A percentile compares a stretch with the other conserved stretches of the same genome.
These are phyloP conservation scores for Mola mola DNA, from an alignment of 2,113 vertebrate genomes.

Conservation along the genomic window DNA sequence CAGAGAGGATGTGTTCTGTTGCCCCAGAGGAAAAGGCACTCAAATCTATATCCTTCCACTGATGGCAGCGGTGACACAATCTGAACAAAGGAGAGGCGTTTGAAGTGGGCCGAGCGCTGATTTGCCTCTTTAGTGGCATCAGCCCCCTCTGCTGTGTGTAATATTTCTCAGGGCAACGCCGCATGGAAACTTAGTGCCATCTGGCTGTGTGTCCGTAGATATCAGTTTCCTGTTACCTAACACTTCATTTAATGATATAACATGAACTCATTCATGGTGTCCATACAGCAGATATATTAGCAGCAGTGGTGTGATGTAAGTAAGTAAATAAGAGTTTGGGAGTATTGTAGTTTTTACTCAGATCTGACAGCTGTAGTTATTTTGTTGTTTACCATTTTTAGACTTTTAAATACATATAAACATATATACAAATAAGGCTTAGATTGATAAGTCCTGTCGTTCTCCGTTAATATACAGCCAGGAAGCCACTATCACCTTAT, in stretches of 20 bases:
- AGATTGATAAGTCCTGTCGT: no score
- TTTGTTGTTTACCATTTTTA: no score
- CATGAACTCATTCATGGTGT: slow-evolving; percentile 20
- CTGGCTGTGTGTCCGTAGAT: slow-evolving; percentile 38
- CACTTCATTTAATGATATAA: slow-evolving; percentile 44
- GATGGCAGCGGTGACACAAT: slow-evolving; percentile 6
- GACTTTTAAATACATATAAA: no score
- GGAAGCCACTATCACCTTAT: no score
- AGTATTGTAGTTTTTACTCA: no score
- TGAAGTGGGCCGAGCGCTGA: slow-evolving; percentile 17
- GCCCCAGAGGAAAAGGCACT: slow-evolving; percentile 16
- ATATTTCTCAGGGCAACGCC: slow-evolving; percentile 1
- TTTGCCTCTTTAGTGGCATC: background rate
- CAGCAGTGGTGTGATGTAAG: background rate
- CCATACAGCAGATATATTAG: slow-evolving; percentile 2
- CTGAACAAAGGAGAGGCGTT: slow-evolving; percentile 13
- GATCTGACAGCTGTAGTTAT: background rate
- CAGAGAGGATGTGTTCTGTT: slow-evolving; percentile 8
- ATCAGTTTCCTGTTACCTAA: slow-evolving; percentile 40
- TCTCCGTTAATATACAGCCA: no score
- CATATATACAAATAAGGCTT: no score
- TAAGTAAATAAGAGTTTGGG: no score
- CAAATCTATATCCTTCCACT: slow-evolving; percentile 27
- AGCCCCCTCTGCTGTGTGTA: background rate
- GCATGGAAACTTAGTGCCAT: slow-evolving; percentile 48